Base-by-base conservation (phyloP, 2,888 invertebrate species). In the Eupithecia abbreviata region DNA sequence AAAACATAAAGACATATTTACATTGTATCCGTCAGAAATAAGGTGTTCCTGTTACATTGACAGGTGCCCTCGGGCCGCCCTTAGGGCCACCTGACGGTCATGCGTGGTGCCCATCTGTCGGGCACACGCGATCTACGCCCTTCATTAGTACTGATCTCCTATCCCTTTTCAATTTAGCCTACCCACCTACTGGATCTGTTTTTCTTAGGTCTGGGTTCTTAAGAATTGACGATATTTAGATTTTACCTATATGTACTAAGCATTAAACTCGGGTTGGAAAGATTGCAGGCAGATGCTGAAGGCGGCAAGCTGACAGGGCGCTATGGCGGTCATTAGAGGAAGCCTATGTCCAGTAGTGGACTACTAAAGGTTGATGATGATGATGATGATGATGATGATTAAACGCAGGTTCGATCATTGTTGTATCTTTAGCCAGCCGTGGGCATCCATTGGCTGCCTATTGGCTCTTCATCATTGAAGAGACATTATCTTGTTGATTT, bases 31-130 rank as follows among this genome's bases (percentile, higher is more conserved):
- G 41, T 75, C 73, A 71, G 51, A 77, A 74, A 77, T 77, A 75
- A 74, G 78, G 72, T 68, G 68, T 66, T 71, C 51, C 71, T 65
- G 77, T 84, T 84, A 85, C 83, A 82, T 86, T 90, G 89, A 91
- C 93, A 93, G 94, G 91, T 94, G 93, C 89, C 90, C 82, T 78
- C 81, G 83, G 83, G 84, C 89, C 93, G 93, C 89, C 88, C 89
- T 82, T 79, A 80, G 83, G 83, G 84, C 90, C 94, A 94, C 90
- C 93, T 93, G 94, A 94, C 91, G 90, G 90, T 89, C 90, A 87
- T 88, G 91, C 68, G 12, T 62, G 6, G 55, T 10, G 42, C 86
- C 92, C 94, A 94, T 93, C 93, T 94, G 94, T 89, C 82, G 82
- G 78, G 83, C 81, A 84, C 93, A 92, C 92, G 92, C 93, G 85